These are phyloP conservation scores for Alectoris magna DNA, from an alignment of 2,797 vertebrate genomes.

Conservation along the genomic window DNA sequence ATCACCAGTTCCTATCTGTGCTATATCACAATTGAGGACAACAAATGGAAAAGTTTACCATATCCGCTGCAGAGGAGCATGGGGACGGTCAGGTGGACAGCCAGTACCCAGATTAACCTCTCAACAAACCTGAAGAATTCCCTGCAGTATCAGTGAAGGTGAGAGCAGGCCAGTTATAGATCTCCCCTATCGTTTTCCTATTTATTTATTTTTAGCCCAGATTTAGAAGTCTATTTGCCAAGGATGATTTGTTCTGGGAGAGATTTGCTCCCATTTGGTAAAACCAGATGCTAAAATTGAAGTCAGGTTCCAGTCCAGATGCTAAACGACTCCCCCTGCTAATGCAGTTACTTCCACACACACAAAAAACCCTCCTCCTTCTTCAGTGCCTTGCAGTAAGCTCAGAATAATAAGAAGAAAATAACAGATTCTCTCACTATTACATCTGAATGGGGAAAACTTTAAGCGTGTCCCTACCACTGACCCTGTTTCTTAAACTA, in stretches of 20 bases:
- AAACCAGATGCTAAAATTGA: conserved; percentile 13
- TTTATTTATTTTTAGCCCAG: not conserved
- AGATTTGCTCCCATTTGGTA: not conserved
- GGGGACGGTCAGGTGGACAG: not conserved
- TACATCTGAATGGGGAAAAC: not conserved
- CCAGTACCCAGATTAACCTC: not conserved
- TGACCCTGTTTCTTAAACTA: not conserved
- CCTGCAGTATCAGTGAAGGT: not conserved
- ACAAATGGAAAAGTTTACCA: not conserved
- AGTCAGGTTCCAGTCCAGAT: not conserved
- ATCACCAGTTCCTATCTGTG: not conserved
- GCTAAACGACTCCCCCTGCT: not conserved
- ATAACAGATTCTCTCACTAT: not conserved
- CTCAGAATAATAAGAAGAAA: not conserved
- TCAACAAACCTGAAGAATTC: not conserved
- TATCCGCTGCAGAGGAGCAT: not conserved
- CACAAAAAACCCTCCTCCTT: not conserved
- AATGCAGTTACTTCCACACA: not conserved
- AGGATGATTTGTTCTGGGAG: not conserved
- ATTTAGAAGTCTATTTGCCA: not conserved
- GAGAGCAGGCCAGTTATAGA: not conserved
- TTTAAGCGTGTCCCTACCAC: not conserved
- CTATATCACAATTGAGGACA: not conserved
- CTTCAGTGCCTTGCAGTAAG: not conserved
- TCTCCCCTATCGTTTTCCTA: not conserved